Percentiles rank a stretch among this genome's conserved stretches.
Conservation (phyloP, 1,140 invertebrate species). For the Asbolus verrucosus region DNA sequence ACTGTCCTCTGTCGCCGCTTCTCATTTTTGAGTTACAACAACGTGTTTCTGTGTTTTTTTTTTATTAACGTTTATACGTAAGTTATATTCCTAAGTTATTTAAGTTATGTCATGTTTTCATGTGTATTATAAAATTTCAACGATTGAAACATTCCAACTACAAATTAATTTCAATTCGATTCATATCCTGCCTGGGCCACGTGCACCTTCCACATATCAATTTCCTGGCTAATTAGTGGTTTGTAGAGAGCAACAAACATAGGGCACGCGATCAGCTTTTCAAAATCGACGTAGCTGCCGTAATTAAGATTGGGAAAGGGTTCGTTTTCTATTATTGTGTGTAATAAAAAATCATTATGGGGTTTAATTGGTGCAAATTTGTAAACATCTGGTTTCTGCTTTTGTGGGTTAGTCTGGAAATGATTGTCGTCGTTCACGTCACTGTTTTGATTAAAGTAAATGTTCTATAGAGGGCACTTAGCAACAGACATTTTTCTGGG, state of each 20-base stretch:
- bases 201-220: slow-evolving; percentile 28
- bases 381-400: slow-evolving; percentile 12
- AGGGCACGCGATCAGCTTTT: slow-evolving; percentile 31
- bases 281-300: slow-evolving; percentile 29
- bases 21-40: no score
- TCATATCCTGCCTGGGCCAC: slow-evolving; percentile 21
- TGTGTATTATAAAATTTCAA: no score
- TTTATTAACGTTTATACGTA: no score
- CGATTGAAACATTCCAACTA: slow-evolving; percentile 1
- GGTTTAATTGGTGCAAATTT: slow-evolving; percentile 35
- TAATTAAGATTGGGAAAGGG: slow-evolving; percentile 15
- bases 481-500: slow-evolving; percentile 21
- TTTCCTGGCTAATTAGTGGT: slow-evolving; percentile 31
- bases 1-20: no score
- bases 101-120: no score
- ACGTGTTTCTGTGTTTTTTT: no score
- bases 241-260: slow-evolving; percentile 8
- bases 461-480: neutral
- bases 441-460: neutral
- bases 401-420: neutral
- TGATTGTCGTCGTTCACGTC: neutral
- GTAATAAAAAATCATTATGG: slow-evolving; percentile 1
- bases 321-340: slow-evolving; percentile 15
- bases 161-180: slow-evolving; percentile 42
- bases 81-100: no score